Conservation (phyloP, 2,888 invertebrate species). For the Papilio gigon region DNA sequence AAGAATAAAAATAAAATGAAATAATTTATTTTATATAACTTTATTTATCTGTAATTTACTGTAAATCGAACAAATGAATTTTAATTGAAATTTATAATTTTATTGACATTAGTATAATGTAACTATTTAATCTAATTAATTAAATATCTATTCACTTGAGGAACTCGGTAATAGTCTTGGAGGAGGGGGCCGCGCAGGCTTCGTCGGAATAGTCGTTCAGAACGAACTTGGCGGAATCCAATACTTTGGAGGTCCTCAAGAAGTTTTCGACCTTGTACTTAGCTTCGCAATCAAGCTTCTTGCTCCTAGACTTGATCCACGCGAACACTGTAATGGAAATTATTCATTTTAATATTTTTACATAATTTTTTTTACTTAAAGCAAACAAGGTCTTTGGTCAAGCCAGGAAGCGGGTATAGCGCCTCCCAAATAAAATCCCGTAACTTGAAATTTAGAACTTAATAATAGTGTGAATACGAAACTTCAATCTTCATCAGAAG, state of each 20-base stretch:
- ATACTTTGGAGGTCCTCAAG: constrained; percentile 61
- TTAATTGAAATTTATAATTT: background rate
- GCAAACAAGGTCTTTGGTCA: no score
- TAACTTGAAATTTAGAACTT: no score
- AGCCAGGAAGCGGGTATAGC: no score
- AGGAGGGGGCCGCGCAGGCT: constrained; percentile 40
- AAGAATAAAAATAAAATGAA: background rate
- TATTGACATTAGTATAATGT: constrained; percentile 15
- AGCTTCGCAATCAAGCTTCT: constrained; percentile 64
- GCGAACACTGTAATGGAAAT: constrained; percentile 57
- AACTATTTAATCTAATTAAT: constrained; percentile 25
- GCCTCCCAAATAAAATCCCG: no score
- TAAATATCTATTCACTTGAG: constrained; percentile 22
- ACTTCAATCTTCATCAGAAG: no score
- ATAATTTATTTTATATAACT: background rate
- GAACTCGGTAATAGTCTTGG: constrained; percentile 32
- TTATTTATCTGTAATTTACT: constrained; percentile 16
- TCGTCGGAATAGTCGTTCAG: constrained; percentile 41
- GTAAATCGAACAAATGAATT: background rate
- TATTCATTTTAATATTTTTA: background rate
- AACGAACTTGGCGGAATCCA: constrained; percentile 52
- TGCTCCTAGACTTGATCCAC: constrained; percentile 68
- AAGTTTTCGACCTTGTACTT: constrained; percentile 66
- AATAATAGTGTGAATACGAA: no score
- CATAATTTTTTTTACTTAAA: no score